Evolutionary conservation across 2,888 invertebrate species (phyloP).

Genomic region (Noctuana brunneofusca): DNA sequence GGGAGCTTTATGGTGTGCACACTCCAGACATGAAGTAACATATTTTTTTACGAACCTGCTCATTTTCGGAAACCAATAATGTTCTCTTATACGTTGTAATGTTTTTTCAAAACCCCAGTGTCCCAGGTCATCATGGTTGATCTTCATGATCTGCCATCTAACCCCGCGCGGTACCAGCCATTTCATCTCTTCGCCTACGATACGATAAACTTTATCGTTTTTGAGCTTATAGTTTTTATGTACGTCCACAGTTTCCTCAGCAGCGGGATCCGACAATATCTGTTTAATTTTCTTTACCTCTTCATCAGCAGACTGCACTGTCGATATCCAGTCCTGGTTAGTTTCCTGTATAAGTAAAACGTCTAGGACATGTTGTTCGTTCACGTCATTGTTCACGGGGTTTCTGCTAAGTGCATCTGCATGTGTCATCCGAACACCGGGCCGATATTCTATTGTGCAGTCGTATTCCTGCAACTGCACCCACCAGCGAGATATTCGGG

Average conservation of each 20-base stretch:
- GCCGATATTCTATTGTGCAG: background rate
- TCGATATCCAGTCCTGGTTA: background rate
- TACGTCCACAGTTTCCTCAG: background rate
- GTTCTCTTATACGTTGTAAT: background rate
- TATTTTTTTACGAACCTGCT: background rate
- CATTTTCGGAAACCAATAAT: background rate
- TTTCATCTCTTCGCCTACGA: background rate
- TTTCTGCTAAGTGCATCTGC: background rate
- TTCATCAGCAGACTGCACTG: background rate
- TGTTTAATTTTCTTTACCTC: background rate
- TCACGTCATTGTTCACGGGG: background rate
- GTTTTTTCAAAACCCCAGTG: background rate
- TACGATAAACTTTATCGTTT: background rate
- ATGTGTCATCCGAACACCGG: background rate
- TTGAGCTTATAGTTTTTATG: background rate
- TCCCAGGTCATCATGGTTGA: background rate
- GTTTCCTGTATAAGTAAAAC: background rate
- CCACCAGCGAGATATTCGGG: background rate
- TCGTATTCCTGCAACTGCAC: background rate
- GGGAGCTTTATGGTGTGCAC: conserved; percentile 5
- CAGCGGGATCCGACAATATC: background rate
- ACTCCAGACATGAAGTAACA: conserved; percentile 1
- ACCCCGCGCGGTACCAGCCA: background rate
- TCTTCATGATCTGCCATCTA: background rate
- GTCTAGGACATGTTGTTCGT: background rate